Percentiles rank a stretch among this genome's conserved stretches.
Conservation (phyloP, 2,113 vertebrate species). For the Syngnathus scovelli region DNA sequence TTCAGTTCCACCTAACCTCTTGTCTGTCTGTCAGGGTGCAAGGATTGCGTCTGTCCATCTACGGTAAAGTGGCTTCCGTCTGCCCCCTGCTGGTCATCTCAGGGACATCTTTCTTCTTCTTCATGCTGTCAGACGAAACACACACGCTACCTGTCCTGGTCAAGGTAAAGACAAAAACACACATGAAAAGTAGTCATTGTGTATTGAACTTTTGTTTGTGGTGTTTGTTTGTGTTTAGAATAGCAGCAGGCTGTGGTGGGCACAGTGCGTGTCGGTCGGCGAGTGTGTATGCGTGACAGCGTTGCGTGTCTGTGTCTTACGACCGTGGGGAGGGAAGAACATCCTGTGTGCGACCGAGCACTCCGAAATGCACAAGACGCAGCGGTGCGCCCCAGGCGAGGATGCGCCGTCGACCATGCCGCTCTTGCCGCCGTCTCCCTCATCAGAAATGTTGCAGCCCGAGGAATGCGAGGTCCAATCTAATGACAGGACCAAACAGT, state of each 20-base stretch:
- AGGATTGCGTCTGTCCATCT: slow-evolving; percentile 51
- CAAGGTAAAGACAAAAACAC: slow-evolving; percentile 54
- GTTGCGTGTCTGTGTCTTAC: slow-evolving; percentile 67
- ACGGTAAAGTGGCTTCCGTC: slow-evolving; percentile 66
- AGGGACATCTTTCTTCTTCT: slow-evolving; percentile 75
- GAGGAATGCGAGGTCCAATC: slow-evolving; percentile 14
- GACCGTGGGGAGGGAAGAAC: slow-evolving; percentile 63
- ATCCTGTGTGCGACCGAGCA: slow-evolving; percentile 62
- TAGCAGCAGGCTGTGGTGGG: slow-evolving; percentile 68
- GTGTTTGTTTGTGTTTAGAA: slow-evolving; percentile 54
- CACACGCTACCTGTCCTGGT: slow-evolving; percentile 69
- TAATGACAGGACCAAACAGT: slow-evolving; percentile 44
- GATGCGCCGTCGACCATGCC: slow-evolving; percentile 12
- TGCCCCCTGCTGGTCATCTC: slow-evolving; percentile 68
- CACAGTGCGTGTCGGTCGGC: slow-evolving; percentile 62
- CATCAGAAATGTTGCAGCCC: slow-evolving; percentile 7
- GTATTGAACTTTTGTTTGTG: neutral
- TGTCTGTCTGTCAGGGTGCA: slow-evolving; percentile 27
- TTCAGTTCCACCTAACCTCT: neutral
- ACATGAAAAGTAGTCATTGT: neutral
- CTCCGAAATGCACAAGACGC: slow-evolving; percentile 52
- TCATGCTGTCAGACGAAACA: slow-evolving; percentile 57
- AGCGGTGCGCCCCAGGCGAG: neutral
- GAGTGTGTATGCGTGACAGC: slow-evolving; percentile 69
- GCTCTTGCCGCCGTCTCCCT: neutral